Evolutionary conservation across 2,888 invertebrate genomes (phyloP).

Genomic region (Thelaira solivaga): DNA sequence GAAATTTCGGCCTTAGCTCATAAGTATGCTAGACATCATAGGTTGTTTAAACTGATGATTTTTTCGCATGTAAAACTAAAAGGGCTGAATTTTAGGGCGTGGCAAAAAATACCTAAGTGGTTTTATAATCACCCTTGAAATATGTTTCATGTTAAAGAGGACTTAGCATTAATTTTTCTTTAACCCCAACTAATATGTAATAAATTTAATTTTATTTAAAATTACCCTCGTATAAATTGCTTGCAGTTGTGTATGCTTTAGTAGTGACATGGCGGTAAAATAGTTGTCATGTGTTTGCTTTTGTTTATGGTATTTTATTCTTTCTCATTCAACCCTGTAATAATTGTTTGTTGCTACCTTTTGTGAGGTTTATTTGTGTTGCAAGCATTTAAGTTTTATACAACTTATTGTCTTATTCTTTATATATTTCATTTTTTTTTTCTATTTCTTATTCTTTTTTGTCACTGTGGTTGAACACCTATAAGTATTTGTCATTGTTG

Average conservation of each 20-base stretch:
- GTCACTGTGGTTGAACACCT: constrained; percentile 17
- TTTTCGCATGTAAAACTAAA: too few relatives aligned
- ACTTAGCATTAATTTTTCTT: too few relatives aligned
- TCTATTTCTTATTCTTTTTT: not conserved
- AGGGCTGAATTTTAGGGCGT: too few relatives aligned
- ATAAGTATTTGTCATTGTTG: constrained; percentile 13
- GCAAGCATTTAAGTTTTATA: constrained; percentile 28
- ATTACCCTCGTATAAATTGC: constrained; percentile 1
- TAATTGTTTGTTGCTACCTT: constrained; percentile 52
- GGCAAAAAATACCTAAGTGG: too few relatives aligned
- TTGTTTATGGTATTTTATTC: constrained; percentile 3
- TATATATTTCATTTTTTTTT: not conserved
- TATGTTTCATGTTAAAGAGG: too few relatives aligned
- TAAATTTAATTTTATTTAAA: too few relatives aligned
- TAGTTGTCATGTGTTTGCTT: constrained; percentile 9
- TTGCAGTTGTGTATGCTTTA: not conserved
- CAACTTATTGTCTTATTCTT: not conserved
- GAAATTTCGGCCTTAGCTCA: too few relatives aligned
- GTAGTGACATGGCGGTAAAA: not conserved
- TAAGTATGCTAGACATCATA: too few relatives aligned
- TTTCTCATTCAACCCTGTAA: constrained; percentile 28
- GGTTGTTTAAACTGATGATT: too few relatives aligned
- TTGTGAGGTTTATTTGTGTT: not conserved
- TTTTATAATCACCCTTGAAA: too few relatives aligned
- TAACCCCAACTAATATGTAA: too few relatives aligned